A percentile compares a stretch with the other conserved stretches of the same genome.
phyloP scores from a whole-genome alignment of 1,140 invertebrate species.

The Bemisia tabaci region DNA sequence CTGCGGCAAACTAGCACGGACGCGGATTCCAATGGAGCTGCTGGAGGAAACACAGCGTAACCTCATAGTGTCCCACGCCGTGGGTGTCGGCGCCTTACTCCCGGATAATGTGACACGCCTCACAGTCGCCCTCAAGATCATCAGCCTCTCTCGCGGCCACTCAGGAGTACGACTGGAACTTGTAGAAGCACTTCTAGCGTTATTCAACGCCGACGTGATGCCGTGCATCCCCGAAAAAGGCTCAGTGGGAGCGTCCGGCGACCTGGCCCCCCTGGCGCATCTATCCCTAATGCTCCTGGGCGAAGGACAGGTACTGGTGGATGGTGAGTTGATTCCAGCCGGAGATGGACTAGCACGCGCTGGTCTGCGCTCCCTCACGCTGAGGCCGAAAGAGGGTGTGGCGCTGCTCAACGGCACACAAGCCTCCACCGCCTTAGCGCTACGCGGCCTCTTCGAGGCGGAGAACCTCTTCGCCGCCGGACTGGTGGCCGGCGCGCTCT shows the following conservation, averaged over 20 bases:
- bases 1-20: no score
- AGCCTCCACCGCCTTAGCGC: constrained; percentile 53
- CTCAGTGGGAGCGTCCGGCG: constrained; percentile 57
- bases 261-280: constrained; percentile 56
- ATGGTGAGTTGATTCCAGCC: neutral
- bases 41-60: constrained; percentile 55
- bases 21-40: no score
- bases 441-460: no score
- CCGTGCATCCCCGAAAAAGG: constrained; percentile 61
- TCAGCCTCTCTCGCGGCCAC: constrained; percentile 57
- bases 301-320: constrained; percentile 60
- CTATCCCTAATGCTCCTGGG: constrained; percentile 53
- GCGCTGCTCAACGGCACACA: constrained; percentile 64
- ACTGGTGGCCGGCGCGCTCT: no score
- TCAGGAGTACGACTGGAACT: constrained; percentile 51
- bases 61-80: constrained; percentile 54
- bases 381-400: constrained; percentile 56
- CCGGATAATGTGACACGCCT: constrained; percentile 47
- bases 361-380: constrained; percentile 40
- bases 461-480: no score
- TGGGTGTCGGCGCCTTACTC: constrained; percentile 51
- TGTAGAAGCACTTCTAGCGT: constrained; percentile 46
- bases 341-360: constrained; percentile 41
- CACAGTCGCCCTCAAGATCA: constrained; percentile 55
- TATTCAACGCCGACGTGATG: constrained; percentile 56